phyloP scores from a whole-genome alignment of 2,797 vertebrate species.

The Antrozous pallidus region DNA sequence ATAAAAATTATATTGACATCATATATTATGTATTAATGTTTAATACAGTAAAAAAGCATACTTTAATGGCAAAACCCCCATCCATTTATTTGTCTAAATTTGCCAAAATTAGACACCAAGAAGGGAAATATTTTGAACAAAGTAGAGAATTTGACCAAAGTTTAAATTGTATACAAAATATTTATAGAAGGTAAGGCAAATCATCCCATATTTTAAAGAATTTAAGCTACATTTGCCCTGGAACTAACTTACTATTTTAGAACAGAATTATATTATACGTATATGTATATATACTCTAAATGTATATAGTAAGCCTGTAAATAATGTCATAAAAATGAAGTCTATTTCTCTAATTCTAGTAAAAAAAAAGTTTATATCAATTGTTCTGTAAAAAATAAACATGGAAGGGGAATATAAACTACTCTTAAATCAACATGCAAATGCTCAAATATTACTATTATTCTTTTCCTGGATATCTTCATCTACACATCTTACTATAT shows the following conservation, averaged over 20 bases:
- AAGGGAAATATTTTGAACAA: slow-evolving; percentile 33
- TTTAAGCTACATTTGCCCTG: neutral
- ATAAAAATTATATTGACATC: slow-evolving; percentile 9
- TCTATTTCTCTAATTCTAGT: neutral
- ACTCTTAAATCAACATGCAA: neutral
- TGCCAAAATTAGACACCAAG: slow-evolving; percentile 43
- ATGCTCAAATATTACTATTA: neutral
- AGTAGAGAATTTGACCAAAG: neutral
- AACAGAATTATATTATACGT: neutral
- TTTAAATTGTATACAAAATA: slow-evolving; percentile 38
- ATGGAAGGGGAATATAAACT: neutral
- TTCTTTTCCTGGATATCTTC: neutral
- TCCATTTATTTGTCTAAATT: neutral
- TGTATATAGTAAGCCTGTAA: neutral
- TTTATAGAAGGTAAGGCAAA: neutral
- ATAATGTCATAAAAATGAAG: neutral
- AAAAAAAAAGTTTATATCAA: neutral
- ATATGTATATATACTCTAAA: neutral
- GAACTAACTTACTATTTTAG: slow-evolving; percentile 9
- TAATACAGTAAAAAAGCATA: neutral
- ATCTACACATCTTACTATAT: neutral
- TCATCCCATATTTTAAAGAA: neutral
- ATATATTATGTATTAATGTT: neutral
- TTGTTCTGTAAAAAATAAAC: neutral
- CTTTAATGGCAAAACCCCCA: neutral